These are phyloP conservation scores for Drosophila recens DNA, from an alignment of 2,888 invertebrate species.

Conservation along the genomic window DNA sequence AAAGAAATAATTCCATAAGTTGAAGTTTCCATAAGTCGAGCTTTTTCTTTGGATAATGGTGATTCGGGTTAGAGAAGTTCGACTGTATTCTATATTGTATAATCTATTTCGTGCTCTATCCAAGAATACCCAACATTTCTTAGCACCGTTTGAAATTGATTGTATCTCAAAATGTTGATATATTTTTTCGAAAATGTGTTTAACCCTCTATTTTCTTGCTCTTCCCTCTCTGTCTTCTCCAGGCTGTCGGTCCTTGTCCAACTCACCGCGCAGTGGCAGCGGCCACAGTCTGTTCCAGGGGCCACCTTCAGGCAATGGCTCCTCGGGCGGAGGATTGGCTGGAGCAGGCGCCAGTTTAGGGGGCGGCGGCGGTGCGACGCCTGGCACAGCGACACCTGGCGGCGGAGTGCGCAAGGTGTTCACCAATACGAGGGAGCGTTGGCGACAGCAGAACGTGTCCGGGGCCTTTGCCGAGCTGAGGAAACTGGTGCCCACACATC, in stretches of 20 bases:
- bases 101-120: too few relatives aligned
- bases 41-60: too few relatives aligned
- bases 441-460: slow-evolving; percentile 98
- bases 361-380: neutral
- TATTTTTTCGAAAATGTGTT: too few relatives aligned
- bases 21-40: too few relatives aligned
- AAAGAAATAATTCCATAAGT: too few relatives aligned
- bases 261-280: slow-evolving; percentile 70
- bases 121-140: too few relatives aligned
- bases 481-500: slow-evolving; percentile 97
- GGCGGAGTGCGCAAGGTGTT: slow-evolving; percentile 90
- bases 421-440: slow-evolving; percentile 96
- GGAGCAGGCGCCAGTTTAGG: neutral
- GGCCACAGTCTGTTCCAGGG: slow-evolving; percentile 38
- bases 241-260: slow-evolving; percentile 72
- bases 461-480: slow-evolving; percentile 97
- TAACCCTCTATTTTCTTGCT: neutral
- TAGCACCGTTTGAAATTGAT: too few relatives aligned
- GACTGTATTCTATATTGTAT: too few relatives aligned
- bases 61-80: too few relatives aligned
- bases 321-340: neutral
- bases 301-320: slow-evolving; percentile 31
- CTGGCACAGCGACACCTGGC: slow-evolving; percentile 8
- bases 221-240: neutral
- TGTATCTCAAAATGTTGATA: too few relatives aligned